Evolutionary conservation across 2,888 invertebrate species (phyloP), one percentile per base, ranked within the genome.

Genomic region (Hyppa rectilinea): DNA sequence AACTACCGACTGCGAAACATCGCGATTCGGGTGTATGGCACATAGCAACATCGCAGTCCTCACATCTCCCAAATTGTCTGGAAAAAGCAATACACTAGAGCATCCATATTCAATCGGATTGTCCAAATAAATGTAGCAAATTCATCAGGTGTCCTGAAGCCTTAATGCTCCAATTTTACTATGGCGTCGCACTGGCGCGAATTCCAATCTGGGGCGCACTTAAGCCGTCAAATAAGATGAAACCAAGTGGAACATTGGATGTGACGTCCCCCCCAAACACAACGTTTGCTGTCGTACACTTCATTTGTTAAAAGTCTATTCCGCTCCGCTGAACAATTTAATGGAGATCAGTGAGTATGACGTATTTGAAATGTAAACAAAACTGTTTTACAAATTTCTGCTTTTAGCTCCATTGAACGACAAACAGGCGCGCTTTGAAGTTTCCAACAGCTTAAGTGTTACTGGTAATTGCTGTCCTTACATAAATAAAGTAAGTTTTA

Each of bases 181-280:
- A 61, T 60, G 85, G 82, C 88, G 87, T 83, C 89, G 82, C 75
- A 75, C 71, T 86, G 90, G 83, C 92, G 90, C 84, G 84, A 81
- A 87, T 86, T 84, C 87, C 90, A 89, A 91, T 91, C 90, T 87
- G 81, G 86, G 82, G 85, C 89, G 88, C 91, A 90, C 91, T 92
- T 92, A 91, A 92, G 88, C 90, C 89, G 91, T 93, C 93, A 92
- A 88, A 90, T 87, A 88, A 89, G 88, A 89, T 91, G 91, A 88
- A 92, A 81, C 89, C 89, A 82, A 85, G 87, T 87, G 92, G 87
- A 91, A 91, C 89, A 93, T 91, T 87, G 85, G 87, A 92, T 85
- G 83, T 85, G 94, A 93, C 93, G 85, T 79, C 83, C 86, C 87
- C 85, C 83, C 77, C 78, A 81, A 83, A 85, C 85, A 83, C 80